Conservation (phyloP, 1,140 invertebrate species). For the Temnothorax curvispinosus region DNA sequence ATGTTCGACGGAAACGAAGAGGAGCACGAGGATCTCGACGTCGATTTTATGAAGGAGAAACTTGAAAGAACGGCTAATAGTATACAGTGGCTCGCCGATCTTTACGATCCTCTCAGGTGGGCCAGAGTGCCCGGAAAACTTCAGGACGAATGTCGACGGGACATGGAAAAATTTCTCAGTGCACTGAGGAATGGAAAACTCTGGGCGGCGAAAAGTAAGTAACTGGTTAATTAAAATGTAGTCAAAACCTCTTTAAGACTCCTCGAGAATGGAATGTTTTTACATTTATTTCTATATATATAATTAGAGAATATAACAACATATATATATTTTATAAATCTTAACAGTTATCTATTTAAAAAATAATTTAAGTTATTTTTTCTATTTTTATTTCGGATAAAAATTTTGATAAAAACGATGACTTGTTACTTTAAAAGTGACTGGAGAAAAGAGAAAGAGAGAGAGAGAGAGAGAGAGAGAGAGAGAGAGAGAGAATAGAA, state of each 20-base stretch:
- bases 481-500: neutral
- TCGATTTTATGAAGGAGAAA: constrained; percentile 82
- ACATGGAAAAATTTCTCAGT: constrained; percentile 87
- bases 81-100: constrained; percentile 88
- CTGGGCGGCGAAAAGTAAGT: constrained; percentile 91
- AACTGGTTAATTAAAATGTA: constrained; percentile 7
- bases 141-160: constrained; percentile 83
- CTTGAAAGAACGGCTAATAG: constrained; percentile 80
- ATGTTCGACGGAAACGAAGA: constrained; percentile 71
- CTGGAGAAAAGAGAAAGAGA: neutral
- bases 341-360: neutral
- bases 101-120: constrained; percentile 90
- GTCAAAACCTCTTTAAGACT: neutral
- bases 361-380: neutral
- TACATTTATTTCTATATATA: neutral
- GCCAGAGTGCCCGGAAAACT: constrained; percentile 83
- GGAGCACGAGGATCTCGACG: constrained; percentile 73
- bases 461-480: neutral
- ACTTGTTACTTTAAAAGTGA: neutral
- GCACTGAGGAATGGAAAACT: constrained; percentile 87
- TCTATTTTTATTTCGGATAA: neutral
- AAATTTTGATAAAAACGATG: neutral
- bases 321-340: neutral
- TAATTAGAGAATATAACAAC: neutral
- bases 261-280: neutral